These are phyloP conservation scores for Acipenser oxyrinchus DNA, from an alignment of 2,797 vertebrate genomes.

Conservation along the genomic window DNA sequence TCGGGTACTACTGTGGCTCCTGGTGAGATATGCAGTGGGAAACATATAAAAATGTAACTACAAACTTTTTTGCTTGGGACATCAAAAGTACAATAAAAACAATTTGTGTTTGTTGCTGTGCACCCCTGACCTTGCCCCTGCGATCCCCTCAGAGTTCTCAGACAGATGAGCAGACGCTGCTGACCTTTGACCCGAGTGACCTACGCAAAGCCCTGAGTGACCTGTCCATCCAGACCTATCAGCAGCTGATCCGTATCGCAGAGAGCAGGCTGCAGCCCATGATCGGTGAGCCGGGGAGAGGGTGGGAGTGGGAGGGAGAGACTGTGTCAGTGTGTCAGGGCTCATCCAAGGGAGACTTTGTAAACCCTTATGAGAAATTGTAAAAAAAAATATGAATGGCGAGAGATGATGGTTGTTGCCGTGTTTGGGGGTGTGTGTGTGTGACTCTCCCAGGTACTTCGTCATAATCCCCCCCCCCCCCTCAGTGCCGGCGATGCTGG, in stretches of 20 bases:
- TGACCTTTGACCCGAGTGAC: slow-evolving; percentile 42
- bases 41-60: too few species aligned
- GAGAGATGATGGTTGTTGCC: neutral
- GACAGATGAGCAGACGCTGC: slow-evolving; percentile 35
- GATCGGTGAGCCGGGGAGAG: slow-evolving; percentile 41
- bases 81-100: neutral
- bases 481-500: slow-evolving; percentile 61
- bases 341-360: fast-evolving
- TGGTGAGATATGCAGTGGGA: too few species aligned
- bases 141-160: slow-evolving; percentile 12
- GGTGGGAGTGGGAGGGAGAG: too few species aligned
- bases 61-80: too few species aligned
- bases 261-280: slow-evolving; percentile 57
- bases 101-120: too few species aligned
- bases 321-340: neutral
- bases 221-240: slow-evolving; percentile 67
- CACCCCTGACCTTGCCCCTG: neutral
- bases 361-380: too few species aligned
- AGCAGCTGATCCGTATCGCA: slow-evolving; percentile 62
- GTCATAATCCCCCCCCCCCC: neutral
- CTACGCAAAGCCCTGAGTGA: slow-evolving; percentile 44
- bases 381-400: too few species aligned
- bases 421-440: too few species aligned
- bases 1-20: too few species aligned
- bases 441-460: neutral